Percentiles rank a stretch among this genome's conserved stretches.
Evolutionary conservation across 2,888 invertebrate species (phyloP).

Genomic region (Orthonychiurus folsomi): DNA sequence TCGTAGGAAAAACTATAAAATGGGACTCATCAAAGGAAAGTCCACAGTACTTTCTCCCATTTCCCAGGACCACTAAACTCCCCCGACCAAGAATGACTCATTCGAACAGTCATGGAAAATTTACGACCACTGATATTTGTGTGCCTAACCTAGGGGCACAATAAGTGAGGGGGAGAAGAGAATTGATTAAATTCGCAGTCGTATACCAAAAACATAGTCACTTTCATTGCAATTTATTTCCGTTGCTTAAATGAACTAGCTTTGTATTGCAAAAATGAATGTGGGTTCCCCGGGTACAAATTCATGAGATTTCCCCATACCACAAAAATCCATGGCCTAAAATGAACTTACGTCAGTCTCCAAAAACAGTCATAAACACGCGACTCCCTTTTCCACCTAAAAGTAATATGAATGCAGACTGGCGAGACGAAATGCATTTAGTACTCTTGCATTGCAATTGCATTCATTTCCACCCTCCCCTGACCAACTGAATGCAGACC

Average conservation of each 20-base stretch:
- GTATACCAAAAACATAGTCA: background rate
- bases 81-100: background rate
- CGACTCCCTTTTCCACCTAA: background rate
- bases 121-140: background rate
- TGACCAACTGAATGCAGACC: too few species aligned
- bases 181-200: background rate
- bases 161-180: background rate
- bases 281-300: background rate
- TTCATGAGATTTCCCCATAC: too few species aligned
- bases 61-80: background rate
- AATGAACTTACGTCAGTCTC: background rate
- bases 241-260: background rate
- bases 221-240: background rate
- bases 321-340: background rate
- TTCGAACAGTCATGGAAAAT: background rate
- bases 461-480: background rate
- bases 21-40: background rate
- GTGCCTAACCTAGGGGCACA: background rate
- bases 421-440: background rate
- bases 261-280: background rate
- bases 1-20: background rate
- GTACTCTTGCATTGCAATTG: background rate
- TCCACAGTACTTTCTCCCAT: background rate
- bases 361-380: background rate
- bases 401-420: too few species aligned